These are phyloP conservation scores for Rugalucina vietnamica DNA, from an alignment of 2,888 invertebrate species.

Conservation along the genomic window DNA sequence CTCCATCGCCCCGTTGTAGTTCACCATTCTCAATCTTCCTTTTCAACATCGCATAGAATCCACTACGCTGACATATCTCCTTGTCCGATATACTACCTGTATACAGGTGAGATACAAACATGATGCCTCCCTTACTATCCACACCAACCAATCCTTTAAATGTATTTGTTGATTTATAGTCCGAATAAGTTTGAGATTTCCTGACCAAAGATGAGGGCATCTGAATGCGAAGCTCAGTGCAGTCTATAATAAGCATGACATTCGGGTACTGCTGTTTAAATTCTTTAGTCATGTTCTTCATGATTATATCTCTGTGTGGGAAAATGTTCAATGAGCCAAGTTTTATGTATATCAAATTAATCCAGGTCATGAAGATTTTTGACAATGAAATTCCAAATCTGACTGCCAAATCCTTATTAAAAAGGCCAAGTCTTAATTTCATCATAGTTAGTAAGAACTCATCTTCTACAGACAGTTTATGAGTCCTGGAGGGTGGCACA, in stretches of 20 bases:
- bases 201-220: too few relatives aligned
- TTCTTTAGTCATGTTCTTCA: background rate
- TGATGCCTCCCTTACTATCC: too few relatives aligned
- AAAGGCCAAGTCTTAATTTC: slow-evolving; percentile 20
- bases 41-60: too few relatives aligned
- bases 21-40: too few relatives aligned
- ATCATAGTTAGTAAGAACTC: slow-evolving; percentile 30
- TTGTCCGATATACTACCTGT: too few relatives aligned
- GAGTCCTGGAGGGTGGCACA: background rate
- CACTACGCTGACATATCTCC: too few relatives aligned
- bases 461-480: slow-evolving; percentile 21
- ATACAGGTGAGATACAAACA: too few relatives aligned
- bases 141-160: too few relatives aligned
- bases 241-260: background rate
- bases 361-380: background rate
- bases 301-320: background rate
- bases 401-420: background rate
- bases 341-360: background rate
- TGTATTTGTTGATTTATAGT: too few relatives aligned
- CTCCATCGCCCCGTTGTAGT: too few relatives aligned
- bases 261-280: background rate
- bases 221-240: too few relatives aligned
- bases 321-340: background rate
- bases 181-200: too few relatives aligned
- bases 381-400: background rate